A percentile compares a stretch with the other conserved stretches of the same genome.
These are phyloP conservation scores for Orchestes rusci DNA, from an alignment of 2,888 invertebrate species.

Conservation along the genomic window DNA sequence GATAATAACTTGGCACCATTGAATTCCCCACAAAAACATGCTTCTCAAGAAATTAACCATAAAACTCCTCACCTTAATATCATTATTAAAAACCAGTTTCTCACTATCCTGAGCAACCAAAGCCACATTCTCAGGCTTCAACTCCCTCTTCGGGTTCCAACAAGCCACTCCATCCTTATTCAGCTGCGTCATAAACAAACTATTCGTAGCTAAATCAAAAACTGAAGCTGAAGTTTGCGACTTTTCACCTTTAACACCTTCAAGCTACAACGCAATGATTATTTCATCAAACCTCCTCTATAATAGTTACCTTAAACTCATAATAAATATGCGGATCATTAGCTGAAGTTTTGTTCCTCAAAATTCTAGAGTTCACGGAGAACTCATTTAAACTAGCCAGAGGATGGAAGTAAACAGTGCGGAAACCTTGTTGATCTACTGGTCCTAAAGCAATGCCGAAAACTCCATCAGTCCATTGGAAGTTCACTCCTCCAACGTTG, in stretches of 20 bases:
- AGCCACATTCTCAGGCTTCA: constrained; percentile 58
- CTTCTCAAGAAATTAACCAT: too few relatives aligned
- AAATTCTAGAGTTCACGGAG: constrained; percentile 63
- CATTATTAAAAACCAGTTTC: constrained; percentile 69
- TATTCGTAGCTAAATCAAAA: constrained; percentile 60
- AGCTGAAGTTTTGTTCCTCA: constrained; percentile 66
- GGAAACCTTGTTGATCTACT: constrained; percentile 40
- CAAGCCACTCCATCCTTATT: constrained; percentile 73
- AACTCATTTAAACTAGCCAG: constrained; percentile 75
- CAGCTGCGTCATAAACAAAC: constrained; percentile 70
- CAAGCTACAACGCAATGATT: constrained; percentile 41
- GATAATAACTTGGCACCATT: neutral
- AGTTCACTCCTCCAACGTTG: constrained; percentile 68
- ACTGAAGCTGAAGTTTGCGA: constrained; percentile 70
- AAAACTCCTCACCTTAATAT: constrained; percentile 68
- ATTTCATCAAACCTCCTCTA: neutral
- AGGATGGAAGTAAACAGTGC: constrained; percentile 75
- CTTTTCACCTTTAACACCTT: constrained; percentile 63
- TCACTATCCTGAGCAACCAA: constrained; percentile 61
- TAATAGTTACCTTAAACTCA: constrained; percentile 55
- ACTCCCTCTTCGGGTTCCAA: constrained; percentile 66
- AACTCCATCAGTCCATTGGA: constrained; percentile 82
- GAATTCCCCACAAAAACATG: too few relatives aligned
- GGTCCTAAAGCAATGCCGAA: constrained; percentile 63
- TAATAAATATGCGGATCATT: constrained; percentile 60